Evolutionary conservation across 1,140 invertebrate genomes (phyloP), one percentile per base, ranked within the genome.

Genomic region (Penaeus chinensis): DNA sequence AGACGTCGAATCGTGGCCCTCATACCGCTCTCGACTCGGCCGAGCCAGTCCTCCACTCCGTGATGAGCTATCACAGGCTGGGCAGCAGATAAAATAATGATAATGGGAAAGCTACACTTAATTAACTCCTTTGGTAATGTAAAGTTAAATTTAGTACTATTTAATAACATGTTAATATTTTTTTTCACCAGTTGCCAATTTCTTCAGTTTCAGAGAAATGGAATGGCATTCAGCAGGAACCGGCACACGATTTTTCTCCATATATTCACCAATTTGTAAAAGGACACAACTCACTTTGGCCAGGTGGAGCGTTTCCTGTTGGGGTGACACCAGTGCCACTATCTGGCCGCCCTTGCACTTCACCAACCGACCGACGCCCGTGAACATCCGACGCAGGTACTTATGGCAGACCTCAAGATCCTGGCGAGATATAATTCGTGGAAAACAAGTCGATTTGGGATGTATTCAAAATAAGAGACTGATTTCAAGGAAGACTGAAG

Each of bases 31-130:
- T 90, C 90, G 54, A 89, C 85, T 27, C 90, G 32, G 2, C 87
- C 85, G 42, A 90, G 76, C 90, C 90, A 90, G 78, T 90, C 90
- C 83, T 90, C 90, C 76, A 90, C 88, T 13, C 90, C 88, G 61
- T 90, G 90, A 37, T 89, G 90, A n/a, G 90, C 90, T 74, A 89
- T 37, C 71, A 90, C 90, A 32, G 76, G 61, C 90, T 90, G 61
- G n/a, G 61, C 18, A 5, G 22, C n/a, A 42, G n/a, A 65, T n/a
- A n/a, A 84, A 11, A 13, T 24, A 54, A 20, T 7, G 22, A 79
- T 20, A n/a, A 74, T 19, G 19, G 16, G 16, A 32, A 7, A 18
- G 47, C 22, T 37, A 37, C 8, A 62, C 60, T 5, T 13, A 61
- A 54, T 54, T 54, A 54, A 11, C 54, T 54, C 54, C 16, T 54